Conservation (phyloP, 2,888 invertebrate species). For the Scaptomyza caliginosa region DNA sequence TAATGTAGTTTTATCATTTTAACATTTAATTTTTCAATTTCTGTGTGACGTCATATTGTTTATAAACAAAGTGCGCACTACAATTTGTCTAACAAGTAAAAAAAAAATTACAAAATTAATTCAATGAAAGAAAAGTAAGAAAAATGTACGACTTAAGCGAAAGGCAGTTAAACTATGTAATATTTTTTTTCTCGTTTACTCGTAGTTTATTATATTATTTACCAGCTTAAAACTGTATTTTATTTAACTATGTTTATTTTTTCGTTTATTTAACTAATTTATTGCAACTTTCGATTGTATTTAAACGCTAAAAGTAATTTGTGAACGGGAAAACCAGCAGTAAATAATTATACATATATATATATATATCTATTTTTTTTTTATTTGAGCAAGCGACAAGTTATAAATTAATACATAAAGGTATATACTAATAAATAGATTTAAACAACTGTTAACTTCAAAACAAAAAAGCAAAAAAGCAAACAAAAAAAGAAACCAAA, state of each 20-base stretch:
- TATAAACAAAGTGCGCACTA: constrained; percentile 40
- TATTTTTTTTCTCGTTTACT: constrained; percentile 32
- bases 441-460: constrained; percentile 55
- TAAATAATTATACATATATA: constrained; percentile 9
- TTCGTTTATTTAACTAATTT: constrained; percentile 65
- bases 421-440: constrained; percentile 46
- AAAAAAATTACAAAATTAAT: background rate
- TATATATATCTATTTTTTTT: constrained; percentile 15
- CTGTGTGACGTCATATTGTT: constrained; percentile 32
- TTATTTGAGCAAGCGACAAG: constrained; percentile 39
- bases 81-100: constrained; percentile 57
- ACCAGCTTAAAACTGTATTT: constrained; percentile 26
- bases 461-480: constrained; percentile 17
- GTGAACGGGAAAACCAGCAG: constrained; percentile 6
- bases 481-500: constrained; percentile 5
- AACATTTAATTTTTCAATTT: constrained; percentile 34
- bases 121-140: constrained; percentile 11
- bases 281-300: constrained; percentile 57
- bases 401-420: constrained; percentile 44
- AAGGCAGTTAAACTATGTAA: constrained; percentile 43
- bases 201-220: constrained; percentile 46
- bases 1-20: constrained; percentile 33
- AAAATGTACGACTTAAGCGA: constrained; percentile 53
- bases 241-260: constrained; percentile 8
- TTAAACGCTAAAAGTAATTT: constrained; percentile 39